phyloP scores from a whole-genome alignment of 2,797 vertebrate genomes.

The Argya squamiceps region DNA sequence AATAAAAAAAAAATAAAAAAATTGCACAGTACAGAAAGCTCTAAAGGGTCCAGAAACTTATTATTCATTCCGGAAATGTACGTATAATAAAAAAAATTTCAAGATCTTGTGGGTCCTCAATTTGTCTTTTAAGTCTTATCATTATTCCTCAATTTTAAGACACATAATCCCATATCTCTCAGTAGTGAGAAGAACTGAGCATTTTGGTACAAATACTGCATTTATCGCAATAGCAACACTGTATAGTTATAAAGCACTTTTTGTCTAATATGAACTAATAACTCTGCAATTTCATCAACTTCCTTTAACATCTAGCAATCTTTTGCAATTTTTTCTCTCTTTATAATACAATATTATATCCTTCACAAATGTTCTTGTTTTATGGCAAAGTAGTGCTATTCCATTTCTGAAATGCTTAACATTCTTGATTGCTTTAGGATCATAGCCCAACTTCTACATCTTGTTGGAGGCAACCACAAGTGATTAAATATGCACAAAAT shows the following conservation, averaged over 20 bases:
- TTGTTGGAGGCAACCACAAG: not conserved
- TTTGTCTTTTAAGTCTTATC: slow-evolving; percentile 65
- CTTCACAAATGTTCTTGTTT: not conserved
- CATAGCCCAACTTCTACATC: not conserved
- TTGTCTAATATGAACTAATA: slow-evolving; percentile 24
- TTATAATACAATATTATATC: not conserved
- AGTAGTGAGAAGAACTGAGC: slow-evolving; percentile 30
- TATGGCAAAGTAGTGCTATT: not conserved
- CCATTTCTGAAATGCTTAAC: slow-evolving; percentile 10
- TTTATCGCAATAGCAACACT: not conserved
- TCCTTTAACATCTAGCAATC: slow-evolving; percentile 26
- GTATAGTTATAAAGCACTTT: slow-evolving; percentile 11
- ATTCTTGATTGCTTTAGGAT: slow-evolving; percentile 15
- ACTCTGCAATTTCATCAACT: slow-evolving; percentile 19
- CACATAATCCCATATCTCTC: slow-evolving; percentile 7
- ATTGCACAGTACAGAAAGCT: not conserved
- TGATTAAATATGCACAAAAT: not conserved
- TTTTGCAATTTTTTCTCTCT: not conserved
- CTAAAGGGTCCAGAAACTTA: slow-evolving; percentile 48
- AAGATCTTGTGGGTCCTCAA: not conserved
- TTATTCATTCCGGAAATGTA: slow-evolving; percentile 39
- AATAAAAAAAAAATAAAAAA: slow-evolving; percentile 63
- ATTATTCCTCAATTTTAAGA: slow-evolving; percentile 58
- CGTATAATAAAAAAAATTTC: slow-evolving; percentile 57
- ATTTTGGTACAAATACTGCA: slow-evolving; percentile 28